Evolutionary conservation across 2,113 vertebrate species (phyloP).

Genomic region (Mustela nigripes): DNA sequence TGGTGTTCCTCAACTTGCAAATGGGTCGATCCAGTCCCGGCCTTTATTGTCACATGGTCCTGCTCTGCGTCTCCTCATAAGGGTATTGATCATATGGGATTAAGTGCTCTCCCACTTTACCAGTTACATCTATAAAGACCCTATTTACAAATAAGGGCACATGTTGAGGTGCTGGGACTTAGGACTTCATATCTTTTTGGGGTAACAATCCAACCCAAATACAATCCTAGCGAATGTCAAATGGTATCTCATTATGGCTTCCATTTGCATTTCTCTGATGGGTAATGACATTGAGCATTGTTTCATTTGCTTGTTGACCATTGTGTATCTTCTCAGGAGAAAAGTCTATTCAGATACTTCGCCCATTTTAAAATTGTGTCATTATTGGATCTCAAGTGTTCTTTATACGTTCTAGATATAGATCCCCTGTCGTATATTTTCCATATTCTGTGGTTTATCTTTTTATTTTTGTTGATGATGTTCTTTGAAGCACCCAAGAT

Average conservation of each 20-base stretch:
- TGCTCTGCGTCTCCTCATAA: not conserved
- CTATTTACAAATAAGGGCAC: not conserved
- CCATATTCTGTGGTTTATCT: not conserved
- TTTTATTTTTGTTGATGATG: not conserved
- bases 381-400: not conserved
- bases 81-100: not conserved
- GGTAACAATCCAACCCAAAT: not conserved
- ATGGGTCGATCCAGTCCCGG: not conserved
- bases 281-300: not conserved
- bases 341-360: not conserved
- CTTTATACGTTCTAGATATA: not conserved
- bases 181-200: not conserved
- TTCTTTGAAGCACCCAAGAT: not conserved
- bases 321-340: not conserved
- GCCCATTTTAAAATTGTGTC: not conserved
- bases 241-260: not conserved
- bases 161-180: not conserved
- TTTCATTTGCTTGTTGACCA: not conserved
- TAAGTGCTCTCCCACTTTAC: not conserved
- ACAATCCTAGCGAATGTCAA: not conserved
- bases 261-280: not conserved
- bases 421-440: not conserved
- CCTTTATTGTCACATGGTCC: not conserved
- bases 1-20: not conserved
- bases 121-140: not conserved